These are phyloP conservation scores for Hipposideros armiger DNA, from an alignment of 2,113 vertebrate species.

Conservation along the genomic window DNA sequence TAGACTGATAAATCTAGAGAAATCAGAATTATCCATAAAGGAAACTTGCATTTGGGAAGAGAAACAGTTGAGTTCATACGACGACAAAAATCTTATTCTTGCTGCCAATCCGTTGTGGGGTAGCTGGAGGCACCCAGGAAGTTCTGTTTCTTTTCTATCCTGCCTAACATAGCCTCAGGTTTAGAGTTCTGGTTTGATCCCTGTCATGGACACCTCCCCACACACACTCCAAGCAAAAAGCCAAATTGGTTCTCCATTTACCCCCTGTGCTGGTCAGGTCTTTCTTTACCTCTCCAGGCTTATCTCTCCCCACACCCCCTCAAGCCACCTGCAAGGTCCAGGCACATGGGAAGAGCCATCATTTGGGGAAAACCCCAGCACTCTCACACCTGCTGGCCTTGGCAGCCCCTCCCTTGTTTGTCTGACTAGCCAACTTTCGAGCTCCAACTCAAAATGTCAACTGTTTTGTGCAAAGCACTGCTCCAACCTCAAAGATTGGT, in stretches of 20 bases:
- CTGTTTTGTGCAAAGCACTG: not conserved
- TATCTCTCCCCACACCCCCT: slow-evolving; percentile 16
- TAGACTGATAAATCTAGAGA: not conserved
- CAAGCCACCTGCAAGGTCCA: slow-evolving; percentile 20
- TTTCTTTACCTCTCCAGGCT: not conserved
- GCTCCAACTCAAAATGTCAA: not conserved
- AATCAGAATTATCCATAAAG: slow-evolving; percentile 11
- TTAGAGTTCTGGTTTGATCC: not conserved
- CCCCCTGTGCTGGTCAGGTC: not conserved
- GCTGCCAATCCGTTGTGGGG: not conserved
- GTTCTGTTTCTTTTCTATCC: not conserved
- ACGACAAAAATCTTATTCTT: not conserved
- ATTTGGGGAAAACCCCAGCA: not conserved
- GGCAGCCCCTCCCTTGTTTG: not conserved
- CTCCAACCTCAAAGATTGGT: not conserved
- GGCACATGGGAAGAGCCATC: not conserved
- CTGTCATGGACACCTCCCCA: not conserved
- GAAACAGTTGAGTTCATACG: not conserved
- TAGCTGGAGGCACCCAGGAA: not conserved
- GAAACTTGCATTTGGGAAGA: not conserved
- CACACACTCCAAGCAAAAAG: not conserved
- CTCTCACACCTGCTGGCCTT: not conserved
- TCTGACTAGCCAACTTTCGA: not conserved
- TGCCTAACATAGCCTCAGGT: not conserved
- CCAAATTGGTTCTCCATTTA: not conserved